Conservation (phyloP, 1,140 invertebrate species). For the Aphis craccivora region DNA sequence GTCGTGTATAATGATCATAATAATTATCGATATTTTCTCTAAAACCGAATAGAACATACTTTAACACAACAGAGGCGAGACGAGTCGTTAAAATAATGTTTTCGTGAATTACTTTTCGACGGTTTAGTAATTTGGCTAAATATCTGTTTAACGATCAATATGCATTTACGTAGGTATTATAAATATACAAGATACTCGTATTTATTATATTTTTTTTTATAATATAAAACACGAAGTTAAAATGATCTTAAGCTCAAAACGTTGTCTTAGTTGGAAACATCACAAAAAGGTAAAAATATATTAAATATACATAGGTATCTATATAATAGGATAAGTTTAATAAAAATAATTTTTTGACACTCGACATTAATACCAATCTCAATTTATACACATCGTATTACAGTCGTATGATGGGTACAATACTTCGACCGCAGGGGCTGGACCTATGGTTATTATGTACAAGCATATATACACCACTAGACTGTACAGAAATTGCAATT, state of each 20-base stretch:
- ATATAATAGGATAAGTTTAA: not conserved
- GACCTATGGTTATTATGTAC: not conserved
- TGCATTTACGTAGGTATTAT: not conserved
- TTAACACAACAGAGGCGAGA: not conserved
- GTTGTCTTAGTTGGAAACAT: not conserved
- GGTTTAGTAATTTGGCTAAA: not conserved
- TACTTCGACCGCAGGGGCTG: not conserved
- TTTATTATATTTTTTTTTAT: not conserved
- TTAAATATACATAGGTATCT: not conserved
- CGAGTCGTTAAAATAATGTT: not conserved
- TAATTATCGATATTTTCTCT: slow-evolving; percentile 1
- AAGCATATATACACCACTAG: not conserved
- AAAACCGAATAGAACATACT: not conserved
- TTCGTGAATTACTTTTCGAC: not conserved
- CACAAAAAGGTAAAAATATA: not conserved
- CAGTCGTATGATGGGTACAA: not conserved
- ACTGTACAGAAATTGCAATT: not conserved
- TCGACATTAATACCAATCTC: not conserved
- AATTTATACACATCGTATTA: not conserved
- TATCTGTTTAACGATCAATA: not conserved
- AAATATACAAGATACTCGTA: not conserved
- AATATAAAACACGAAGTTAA: not conserved
- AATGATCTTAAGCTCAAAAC: not conserved
- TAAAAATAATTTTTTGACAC: not conserved
- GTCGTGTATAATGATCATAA: not conserved